Evolutionary conservation across 2,888 invertebrate species (phyloP), one percentile per base, ranked within the genome.

Genomic region (Dione juno): DNA sequence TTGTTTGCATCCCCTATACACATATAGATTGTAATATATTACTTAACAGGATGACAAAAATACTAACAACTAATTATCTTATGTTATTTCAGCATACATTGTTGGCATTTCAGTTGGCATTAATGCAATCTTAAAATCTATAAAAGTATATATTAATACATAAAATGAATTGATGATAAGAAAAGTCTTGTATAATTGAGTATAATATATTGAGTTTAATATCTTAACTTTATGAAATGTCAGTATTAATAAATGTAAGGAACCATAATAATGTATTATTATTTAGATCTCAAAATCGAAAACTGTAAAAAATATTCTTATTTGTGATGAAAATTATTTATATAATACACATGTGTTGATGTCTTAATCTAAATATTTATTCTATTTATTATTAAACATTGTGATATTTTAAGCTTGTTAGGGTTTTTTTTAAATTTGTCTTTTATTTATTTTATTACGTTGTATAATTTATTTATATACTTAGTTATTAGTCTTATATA

Each of bases 191-290:
- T 45, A 61, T 52, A 8, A n/a, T 48, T 28, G n/a, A n/a, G n/a
- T n/a, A n/a, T n/a, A 58, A 66, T 61, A 41, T 59, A 52, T 54
- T 64, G 35, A 69, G 66, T 65, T 50, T 41, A 45, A 63, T 65
- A 53, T 64, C 67, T 37, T 71, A 54, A 65, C 59, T 67, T 64
- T 70, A 67, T 65, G 54, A 53, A 68, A 68, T 66, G 61, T 50
- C 74, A 72, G 72, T 74, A 74, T 74, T 74, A 74, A 58, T 71
- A 68, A 54, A 54, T 45, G 53, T 66, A 59, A 68, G 67, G 67
- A 57, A 7, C 16, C n/a, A 19, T n/a, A 48, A 65, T 64, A 41
- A 43, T 64, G 67, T 57, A 63, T 21, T 43, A 65, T 68, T 53
- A 59, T 71, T 59, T 68, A 65, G 71, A 66, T 68, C 68, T 66